Evolutionary conservation across 2,113 vertebrate genomes (phyloP).

Genomic region (Tinamus guttatus): DNA sequence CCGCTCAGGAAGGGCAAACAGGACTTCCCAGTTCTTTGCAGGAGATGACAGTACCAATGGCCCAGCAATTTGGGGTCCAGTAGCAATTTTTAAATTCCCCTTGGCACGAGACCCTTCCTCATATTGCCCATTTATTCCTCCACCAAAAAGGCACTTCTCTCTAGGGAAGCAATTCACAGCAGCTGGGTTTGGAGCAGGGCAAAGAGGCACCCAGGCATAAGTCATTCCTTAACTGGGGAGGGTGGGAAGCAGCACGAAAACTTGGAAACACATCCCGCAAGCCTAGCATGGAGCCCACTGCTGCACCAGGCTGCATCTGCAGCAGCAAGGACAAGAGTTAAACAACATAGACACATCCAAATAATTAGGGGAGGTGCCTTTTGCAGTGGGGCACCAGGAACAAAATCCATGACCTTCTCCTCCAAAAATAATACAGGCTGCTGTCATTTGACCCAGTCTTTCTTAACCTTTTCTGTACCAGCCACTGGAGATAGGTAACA

Average conservation of each 20-base stretch:
- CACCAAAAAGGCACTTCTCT: not conserved
- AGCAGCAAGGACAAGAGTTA: not conserved
- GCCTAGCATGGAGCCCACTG: not conserved
- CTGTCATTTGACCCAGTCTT: not conserved
- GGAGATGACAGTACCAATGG: rapidly evolving
- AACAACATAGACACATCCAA: not conserved
- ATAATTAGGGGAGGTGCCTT: not conserved
- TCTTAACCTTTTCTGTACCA: not conserved
- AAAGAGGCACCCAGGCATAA: not conserved
- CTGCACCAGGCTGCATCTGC: not conserved
- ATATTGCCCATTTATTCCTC: not conserved
- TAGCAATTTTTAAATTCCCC: not conserved
- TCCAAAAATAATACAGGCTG: not conserved
- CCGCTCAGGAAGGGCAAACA: not conserved
- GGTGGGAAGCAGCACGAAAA: not conserved
- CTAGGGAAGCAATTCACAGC: not conserved
- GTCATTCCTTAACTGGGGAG: not conserved
- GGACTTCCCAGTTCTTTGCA: rapidly evolving
- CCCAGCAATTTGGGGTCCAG: rapidly evolving
- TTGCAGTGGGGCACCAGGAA: not conserved
- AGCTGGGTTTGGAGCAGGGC: constrained; percentile 14
- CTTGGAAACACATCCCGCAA: not conserved
- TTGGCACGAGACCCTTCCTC: not conserved
- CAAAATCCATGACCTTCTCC: not conserved
- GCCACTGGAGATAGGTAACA: not conserved